Percentiles rank a stretch among this genome's conserved stretches.
Conservation (phyloP, 2,797 vertebrate genomes). For the Champsocephalus esox region DNA sequence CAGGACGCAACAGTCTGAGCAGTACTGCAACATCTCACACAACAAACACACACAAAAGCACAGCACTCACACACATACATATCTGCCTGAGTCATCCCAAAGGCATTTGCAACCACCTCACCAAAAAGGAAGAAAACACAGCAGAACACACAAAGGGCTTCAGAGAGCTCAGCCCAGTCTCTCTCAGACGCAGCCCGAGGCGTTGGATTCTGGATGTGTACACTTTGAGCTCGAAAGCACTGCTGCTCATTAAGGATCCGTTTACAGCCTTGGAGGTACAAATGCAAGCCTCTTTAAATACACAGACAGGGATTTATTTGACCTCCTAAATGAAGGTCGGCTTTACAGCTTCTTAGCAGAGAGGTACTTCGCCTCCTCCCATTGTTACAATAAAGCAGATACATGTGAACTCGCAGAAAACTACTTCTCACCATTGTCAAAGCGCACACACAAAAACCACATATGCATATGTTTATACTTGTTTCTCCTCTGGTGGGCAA, state of each 20-base stretch:
- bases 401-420: not conserved
- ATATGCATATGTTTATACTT: not conserved
- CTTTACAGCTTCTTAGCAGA: slow-evolving; percentile 7
- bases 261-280: slow-evolving; percentile 53
- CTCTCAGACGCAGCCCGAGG: slow-evolving; percentile 69
- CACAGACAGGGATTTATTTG: slow-evolving; percentile 31
- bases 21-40: slow-evolving; percentile 58
- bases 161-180: slow-evolving; percentile 58
- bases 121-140: slow-evolving; percentile 34
- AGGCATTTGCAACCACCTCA: slow-evolving; percentile 78
- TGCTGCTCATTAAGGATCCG: slow-evolving; percentile 56
- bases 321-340: slow-evolving; percentile 37
- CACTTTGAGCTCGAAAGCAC: slow-evolving; percentile 46
- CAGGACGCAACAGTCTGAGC: slow-evolving; percentile 52
- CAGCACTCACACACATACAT: slow-evolving; percentile 34
- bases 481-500: not conserved
- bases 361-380: slow-evolving; percentile 3
- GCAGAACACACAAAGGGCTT: slow-evolving; percentile 64
- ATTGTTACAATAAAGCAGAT: not conserved
- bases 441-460: not conserved
- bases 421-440: not conserved
- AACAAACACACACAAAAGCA: slow-evolving; percentile 42
- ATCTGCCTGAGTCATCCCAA: slow-evolving; percentile 74
- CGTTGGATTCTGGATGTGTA: slow-evolving; percentile 44
- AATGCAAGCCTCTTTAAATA: slow-evolving; percentile 34